These are phyloP conservation scores for Anomalospiza imberbis DNA, from an alignment of 2,797 vertebrate species.

Conservation along the genomic window DNA sequence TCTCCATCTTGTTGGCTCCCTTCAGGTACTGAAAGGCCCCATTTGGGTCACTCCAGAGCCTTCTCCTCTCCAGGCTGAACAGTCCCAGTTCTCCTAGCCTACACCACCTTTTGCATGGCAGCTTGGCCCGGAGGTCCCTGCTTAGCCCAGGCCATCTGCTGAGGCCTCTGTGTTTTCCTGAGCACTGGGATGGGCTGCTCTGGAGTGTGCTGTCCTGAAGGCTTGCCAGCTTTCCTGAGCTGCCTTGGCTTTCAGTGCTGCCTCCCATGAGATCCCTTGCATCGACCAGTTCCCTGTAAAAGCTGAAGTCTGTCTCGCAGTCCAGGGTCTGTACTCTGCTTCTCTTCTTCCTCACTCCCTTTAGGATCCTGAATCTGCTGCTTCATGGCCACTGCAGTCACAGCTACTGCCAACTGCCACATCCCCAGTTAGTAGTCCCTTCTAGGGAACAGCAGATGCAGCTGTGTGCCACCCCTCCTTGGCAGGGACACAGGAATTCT, in stretches of 20 bases:
- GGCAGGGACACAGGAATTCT: not conserved
- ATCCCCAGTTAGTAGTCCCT: not conserved
- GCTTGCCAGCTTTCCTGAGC: not conserved
- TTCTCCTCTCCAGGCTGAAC: not conserved
- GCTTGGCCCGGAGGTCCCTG: not conserved
- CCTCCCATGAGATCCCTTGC: not conserved
- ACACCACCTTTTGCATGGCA: not conserved
- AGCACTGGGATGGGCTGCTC: not conserved
- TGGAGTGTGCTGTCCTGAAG: not conserved
- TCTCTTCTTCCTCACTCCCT: not conserved
- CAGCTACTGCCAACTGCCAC: not conserved
- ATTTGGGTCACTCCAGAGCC: not conserved
- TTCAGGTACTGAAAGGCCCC: not conserved
- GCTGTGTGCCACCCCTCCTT: not conserved
- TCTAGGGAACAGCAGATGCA: not conserved
- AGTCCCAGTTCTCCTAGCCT: not conserved
- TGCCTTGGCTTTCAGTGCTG: not conserved
- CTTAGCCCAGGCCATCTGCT: not conserved
- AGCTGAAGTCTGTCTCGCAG: not conserved
- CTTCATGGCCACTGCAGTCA: not conserved
- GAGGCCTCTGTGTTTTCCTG: not conserved
- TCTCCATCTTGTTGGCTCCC: not conserved
- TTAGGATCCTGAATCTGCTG: not conserved
- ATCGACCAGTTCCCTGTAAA: not conserved
- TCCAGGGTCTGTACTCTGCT: not conserved